Base-by-base conservation (phyloP, 2,113 vertebrate genomes). In the Podarcis raffonei region DNA sequence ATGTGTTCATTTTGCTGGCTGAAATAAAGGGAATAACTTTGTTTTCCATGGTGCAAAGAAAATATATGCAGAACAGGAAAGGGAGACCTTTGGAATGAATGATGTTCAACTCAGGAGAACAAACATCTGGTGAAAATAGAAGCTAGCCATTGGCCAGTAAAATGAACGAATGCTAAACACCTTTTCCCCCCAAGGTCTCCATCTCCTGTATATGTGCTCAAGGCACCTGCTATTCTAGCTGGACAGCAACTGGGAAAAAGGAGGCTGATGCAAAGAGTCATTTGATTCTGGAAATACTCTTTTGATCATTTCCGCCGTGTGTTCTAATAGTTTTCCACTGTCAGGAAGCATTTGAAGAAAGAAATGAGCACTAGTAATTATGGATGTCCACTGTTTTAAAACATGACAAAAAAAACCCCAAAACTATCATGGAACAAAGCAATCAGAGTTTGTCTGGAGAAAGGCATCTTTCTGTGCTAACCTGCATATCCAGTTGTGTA, bases 321-420 rank as follows among this genome's bases (percentile, higher is more conserved):
- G 57, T 27, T 66, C 81, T 48, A 94, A 30, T 23, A 91, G 83
- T 77, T 93, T 75, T 30, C 48, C 76, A 66, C 92, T 90, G 93
- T 90, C 57, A 1, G 23, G 90, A 78, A 71, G n/a, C 83, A 86
- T 92, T 92, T 87, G 89, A 79, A 89, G 87, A 88, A 90, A 92
- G 92, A 93, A 90, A 93, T 92, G 87, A 90, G 92, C 83, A 18
- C 59, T 7, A 15, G 20, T 25, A 25, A 74, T 66, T 75, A 66
- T 6, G 13, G 80, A 65, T 32, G 66, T 23, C 53, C 53, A 75
- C 25, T 1, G 37, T 48, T 32, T 59, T 35, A 62, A 42, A 83
- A 6, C 25, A 66, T 37, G 37, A 23, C 48, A 3, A 18, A 62
- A 59, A 62, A 62, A 62, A 62, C 9, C 48, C 48, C 0, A 48